Conservation (phyloP, 2,113 vertebrate genomes). For the Triplophysa siluroides region DNA sequence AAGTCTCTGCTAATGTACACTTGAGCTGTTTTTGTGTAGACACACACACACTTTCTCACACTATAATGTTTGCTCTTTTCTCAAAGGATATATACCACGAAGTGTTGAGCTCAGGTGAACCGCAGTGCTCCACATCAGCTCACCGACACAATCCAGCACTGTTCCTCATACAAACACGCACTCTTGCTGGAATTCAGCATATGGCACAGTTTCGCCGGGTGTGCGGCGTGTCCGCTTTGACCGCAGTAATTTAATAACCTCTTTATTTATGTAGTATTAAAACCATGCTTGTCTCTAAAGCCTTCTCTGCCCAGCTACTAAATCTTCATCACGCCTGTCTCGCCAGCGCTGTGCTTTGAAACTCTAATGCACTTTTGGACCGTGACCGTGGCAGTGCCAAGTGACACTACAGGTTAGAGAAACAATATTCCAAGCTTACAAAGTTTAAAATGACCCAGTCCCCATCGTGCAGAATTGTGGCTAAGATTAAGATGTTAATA, state of each 20-base stretch:
- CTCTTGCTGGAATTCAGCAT: slow-evolving; percentile 38
- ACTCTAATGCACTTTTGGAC: slow-evolving; percentile 17
- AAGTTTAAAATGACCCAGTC: neutral
- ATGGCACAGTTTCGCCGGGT: neutral
- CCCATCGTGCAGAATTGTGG: neutral
- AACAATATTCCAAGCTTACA: slow-evolving; percentile 15
- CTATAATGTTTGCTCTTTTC: slow-evolving; percentile 9
- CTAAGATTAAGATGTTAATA: slow-evolving; percentile 15
- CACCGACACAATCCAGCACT: slow-evolving; percentile 18
- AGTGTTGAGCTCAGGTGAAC: slow-evolving; percentile 41
- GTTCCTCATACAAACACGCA: slow-evolving; percentile 19
- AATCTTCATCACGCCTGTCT: slow-evolving; percentile 35
- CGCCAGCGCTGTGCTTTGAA: slow-evolving; percentile 5
- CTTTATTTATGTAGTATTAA: slow-evolving; percentile 48
- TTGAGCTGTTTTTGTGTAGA: neutral
- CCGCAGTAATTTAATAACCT: slow-evolving; percentile 37
- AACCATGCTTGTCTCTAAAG: slow-evolving; percentile 32
- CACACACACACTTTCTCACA: slow-evolving; percentile 16
- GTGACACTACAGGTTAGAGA: slow-evolving; percentile 21
- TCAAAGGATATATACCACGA: neutral
- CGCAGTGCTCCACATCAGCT: neutral
- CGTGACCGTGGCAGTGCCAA: slow-evolving; percentile 17
- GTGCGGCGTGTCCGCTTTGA: slow-evolving; percentile 2
- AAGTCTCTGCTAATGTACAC: neutral
- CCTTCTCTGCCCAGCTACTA: slow-evolving; percentile 3